These are phyloP conservation scores for Aphaenogaster floridana DNA, from an alignment of 1,140 invertebrate genomes.

Conservation along the genomic window DNA sequence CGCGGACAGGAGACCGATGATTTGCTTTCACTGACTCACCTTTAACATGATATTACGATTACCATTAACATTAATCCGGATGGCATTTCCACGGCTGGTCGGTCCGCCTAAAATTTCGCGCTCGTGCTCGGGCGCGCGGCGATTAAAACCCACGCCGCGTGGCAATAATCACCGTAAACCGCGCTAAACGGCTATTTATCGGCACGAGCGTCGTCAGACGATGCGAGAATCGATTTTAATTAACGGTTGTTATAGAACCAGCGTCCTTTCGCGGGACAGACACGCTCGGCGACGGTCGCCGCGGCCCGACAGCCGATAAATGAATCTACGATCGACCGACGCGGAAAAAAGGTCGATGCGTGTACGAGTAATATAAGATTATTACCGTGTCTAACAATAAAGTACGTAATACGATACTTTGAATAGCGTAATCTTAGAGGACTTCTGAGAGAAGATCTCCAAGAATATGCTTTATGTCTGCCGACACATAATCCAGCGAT, in stretches of 20 bases:
- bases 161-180: background rate
- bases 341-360: background rate
- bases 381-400: slow-evolving; percentile 28
- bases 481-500: background rate
- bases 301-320: background rate
- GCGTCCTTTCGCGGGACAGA: background rate
- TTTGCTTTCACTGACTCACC: slow-evolving; percentile 83
- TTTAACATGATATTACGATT: slow-evolving; percentile 83
- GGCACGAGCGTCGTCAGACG: background rate
- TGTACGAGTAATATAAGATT: slow-evolving; percentile 25
- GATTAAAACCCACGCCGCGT: slow-evolving; percentile 1
- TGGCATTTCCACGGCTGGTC: slow-evolving; percentile 75
- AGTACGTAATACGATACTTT: slow-evolving; percentile 4
- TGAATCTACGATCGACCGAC: background rate
- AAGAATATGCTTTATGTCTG: background rate
- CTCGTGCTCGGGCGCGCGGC: background rate
- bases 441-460: background rate
- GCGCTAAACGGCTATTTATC: slow-evolving; percentile 31
- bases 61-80: slow-evolving; percentile 79
- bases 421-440: background rate
- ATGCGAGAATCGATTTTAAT: slow-evolving; percentile 9
- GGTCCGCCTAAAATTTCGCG: slow-evolving; percentile 75
- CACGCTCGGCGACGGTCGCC: background rate
- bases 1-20: slow-evolving; percentile 74
- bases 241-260: slow-evolving; percentile 25